Evolutionary conservation across 2,797 vertebrate species (phyloP).

Genomic region (Brachyrhaphis roseni): DNA sequence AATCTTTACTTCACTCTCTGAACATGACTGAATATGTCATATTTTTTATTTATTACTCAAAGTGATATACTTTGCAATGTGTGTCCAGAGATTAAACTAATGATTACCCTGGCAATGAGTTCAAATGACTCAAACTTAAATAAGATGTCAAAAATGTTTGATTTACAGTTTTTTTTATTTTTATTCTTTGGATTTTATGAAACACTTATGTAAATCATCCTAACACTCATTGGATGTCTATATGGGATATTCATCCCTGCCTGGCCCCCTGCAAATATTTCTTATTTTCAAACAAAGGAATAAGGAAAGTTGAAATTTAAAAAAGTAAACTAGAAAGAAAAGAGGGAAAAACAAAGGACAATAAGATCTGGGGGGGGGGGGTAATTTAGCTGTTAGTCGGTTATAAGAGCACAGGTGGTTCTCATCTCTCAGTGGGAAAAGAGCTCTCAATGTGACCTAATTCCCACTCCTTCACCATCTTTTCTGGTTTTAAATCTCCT

Average conservation of each 20-base stretch:
- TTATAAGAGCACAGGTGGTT: slow-evolving; percentile 46
- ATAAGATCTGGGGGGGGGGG: slow-evolving; percentile 29
- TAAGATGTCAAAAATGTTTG: not conserved
- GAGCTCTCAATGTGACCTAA: slow-evolving; percentile 26
- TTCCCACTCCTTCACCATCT: slow-evolving; percentile 13
- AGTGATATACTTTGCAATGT: slow-evolving; percentile 26
- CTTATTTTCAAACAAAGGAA: not conserved
- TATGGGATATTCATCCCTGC: not conserved
- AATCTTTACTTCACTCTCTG: slow-evolving; percentile 30
- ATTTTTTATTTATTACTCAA: slow-evolving; percentile 31
- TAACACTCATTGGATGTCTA: not conserved
- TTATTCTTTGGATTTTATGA: too few relatives aligned
- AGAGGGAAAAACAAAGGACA: slow-evolving; percentile 19
- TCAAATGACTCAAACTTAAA: not conserved
- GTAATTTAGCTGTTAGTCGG: slow-evolving; percentile 41
- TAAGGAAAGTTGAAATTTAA: not conserved
- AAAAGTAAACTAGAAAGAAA: slow-evolving; percentile 1
- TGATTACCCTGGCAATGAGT: not conserved
- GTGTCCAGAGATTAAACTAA: slow-evolving; percentile 8
- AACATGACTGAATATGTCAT: slow-evolving; percentile 22
- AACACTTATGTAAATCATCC: not conserved
- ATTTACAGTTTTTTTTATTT: not conserved
- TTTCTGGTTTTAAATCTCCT: slow-evolving; percentile 30
- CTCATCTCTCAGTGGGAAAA: slow-evolving; percentile 36
- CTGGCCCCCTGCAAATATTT: not conserved